Conservation (phyloP, 2,797 vertebrate species). For the Cheirogaleus major region DNA sequence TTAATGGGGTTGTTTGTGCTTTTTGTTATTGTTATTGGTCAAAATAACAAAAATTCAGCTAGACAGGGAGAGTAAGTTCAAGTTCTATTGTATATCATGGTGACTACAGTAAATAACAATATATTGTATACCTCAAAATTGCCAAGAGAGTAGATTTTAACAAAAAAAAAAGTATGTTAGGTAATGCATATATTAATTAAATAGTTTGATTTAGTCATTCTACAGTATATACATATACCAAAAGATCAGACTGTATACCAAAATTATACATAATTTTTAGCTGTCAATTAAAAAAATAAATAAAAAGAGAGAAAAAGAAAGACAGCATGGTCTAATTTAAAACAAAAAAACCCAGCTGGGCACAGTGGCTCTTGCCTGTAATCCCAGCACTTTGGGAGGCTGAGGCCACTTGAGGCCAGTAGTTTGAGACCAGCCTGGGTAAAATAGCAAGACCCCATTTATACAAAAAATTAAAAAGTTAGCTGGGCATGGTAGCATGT, state of each 20-base stretch:
- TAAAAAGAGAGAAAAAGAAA: background rate
- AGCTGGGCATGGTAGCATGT: background rate
- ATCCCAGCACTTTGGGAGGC: background rate
- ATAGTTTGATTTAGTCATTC: background rate
- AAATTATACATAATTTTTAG: background rate
- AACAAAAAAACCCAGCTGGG: background rate
- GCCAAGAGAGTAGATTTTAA: background rate
- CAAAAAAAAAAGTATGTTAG: background rate
- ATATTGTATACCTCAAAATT: background rate
- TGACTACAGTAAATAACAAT: background rate
- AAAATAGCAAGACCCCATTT: background rate
- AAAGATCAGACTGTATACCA: background rate
- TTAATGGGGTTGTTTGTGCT: background rate
- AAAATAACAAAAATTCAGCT: background rate
- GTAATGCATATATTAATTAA: background rate
- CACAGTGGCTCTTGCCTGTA: background rate
- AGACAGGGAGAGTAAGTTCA: background rate
- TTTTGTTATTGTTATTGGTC: background rate
- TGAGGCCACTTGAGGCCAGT: background rate
- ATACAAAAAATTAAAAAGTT: background rate
- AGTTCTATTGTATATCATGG: background rate
- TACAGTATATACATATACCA: background rate
- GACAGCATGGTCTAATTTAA: background rate
- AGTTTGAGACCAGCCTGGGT: background rate
- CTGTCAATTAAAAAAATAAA: background rate